phyloP scores from a whole-genome alignment of 2,888 invertebrate genomes.

The Copidosoma aretas region DNA sequence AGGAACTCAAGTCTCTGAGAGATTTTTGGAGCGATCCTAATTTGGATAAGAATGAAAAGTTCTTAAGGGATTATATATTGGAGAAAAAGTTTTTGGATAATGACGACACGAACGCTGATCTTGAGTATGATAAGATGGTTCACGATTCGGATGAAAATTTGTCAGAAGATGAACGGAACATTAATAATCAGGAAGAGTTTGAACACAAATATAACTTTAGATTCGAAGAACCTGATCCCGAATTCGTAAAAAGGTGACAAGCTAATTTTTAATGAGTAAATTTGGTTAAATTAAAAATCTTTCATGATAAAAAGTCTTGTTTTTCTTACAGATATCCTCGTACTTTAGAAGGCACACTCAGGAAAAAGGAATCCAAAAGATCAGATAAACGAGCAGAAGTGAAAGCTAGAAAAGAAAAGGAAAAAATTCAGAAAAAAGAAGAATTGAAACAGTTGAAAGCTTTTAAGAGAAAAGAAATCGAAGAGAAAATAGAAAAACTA shows the following conservation, averaged over 20 bases:
- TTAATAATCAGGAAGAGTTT: conserved; percentile 87
- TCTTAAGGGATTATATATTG: conserved; percentile 89
- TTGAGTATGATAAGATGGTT: conserved; percentile 45
- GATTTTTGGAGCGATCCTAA: conserved; percentile 86
- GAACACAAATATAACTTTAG: conserved; percentile 95
- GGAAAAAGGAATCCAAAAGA: conserved; percentile 80
- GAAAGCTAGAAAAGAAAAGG: conserved; percentile 76
- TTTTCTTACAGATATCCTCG: conserved; percentile 77
- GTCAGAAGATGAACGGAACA: conserved; percentile 79
- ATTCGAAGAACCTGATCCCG: conserved; percentile 94
- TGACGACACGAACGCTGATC: conserved; percentile 41
- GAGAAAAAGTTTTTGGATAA: conserved; percentile 73
- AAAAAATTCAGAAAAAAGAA: conserved; percentile 81
- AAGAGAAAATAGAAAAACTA: conserved; percentile 84
- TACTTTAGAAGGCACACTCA: conserved; percentile 81
- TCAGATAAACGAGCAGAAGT: conserved; percentile 79
- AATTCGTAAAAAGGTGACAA: conserved; percentile 70
- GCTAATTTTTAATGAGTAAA: conserved; percentile 11
- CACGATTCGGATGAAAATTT: conserved; percentile 66
- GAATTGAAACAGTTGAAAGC: conserved; percentile 88
- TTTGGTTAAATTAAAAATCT: background rate
- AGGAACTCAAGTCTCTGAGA: conserved; percentile 76
- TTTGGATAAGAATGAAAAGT: conserved; percentile 84
- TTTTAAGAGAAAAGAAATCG: conserved; percentile 86
- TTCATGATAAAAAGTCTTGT: conserved; percentile 11